Base-by-base conservation (phyloP, 2,888 invertebrate genomes). In the Ptychoptera albimana region DNA sequence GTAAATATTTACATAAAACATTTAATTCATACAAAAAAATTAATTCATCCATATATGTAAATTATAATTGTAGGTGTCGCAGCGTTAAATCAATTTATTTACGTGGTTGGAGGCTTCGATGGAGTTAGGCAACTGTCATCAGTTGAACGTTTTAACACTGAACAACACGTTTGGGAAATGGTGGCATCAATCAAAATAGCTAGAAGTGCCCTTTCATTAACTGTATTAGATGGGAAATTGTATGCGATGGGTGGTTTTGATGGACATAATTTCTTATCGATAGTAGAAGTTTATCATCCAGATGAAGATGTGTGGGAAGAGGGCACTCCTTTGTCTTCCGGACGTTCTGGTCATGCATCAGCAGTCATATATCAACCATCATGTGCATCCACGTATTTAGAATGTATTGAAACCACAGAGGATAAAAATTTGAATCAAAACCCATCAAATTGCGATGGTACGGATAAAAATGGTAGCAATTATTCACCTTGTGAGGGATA, bases 101-200 rank as follows among this genome's bases (percentile, higher is more conserved):
- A 86, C 64, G 91, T 89, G n/a, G 82, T 92, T 46, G 93, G 93
- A 42, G 93, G 93, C n/a, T 92, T 88, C 64, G 88, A 92, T 67
- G 89, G 89, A 10, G 69, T 73, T 39, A 74, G 75, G 46, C 92
- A 92, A 61, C 69, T 93, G 42, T 73, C 79, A 45, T 75, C 82
- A 0, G 92, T 92, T 11, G 92, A 93, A 68, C 73, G 81, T 29
- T 92, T 84, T 64, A 86, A 89, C 63, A 86, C 87, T 0, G 87
- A 88, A 63, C 77, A 73, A 40, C 74, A 84, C 59, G 60, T 67
- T 2, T 93, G 92, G 93, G 80, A 84, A 56, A 71, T 69, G 52
- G 79, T 83, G 4, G 73, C 81, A 34, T 72, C 80, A 42, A 82
- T 93, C 61, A 74, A 74, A 54, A 77, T 82, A 43, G 82, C 91